Evolutionary conservation across 2,797 vertebrate species (phyloP), one percentile per base, ranked within the genome.

Genomic region (Leuciscus waleckii): DNA sequence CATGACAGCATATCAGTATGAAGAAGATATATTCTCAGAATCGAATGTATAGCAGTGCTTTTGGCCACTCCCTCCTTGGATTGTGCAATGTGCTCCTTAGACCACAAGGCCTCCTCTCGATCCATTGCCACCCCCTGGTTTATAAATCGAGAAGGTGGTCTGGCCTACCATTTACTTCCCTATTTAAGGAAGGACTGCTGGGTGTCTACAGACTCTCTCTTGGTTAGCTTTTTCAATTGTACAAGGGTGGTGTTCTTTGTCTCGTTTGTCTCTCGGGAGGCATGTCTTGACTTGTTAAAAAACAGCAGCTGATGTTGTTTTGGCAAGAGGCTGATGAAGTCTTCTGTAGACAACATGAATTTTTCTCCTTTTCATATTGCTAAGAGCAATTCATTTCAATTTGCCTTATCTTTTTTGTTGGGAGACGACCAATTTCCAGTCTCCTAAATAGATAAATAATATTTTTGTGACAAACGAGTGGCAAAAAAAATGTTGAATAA

Each of bases 221-320:
- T 82, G 41, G 43, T 76, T 65, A 80, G 69, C 54, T 49, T 75
- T 58, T 56, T 37, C 51, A 77, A 8, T 13, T 32, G n/a, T 32
- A 19, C 16, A 67, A 51, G 32, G 73, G 74, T 83, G 61, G 23
- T 13, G 58, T 54, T 51, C 63, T 46, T 81, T 16, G 0, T 81
- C 63, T 78, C 1, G 49, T 19, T 3, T 56, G 46, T 54, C 63
- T 74, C 54, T 46, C 19, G 3, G 63, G n/a, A 85, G 75, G 78
- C 89, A 17, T 89, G 89, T 86, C 70, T 81, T 74, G 84, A 54
- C 86, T 86, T 51, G 87, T 74, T 56, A 61, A 85, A 77, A 69
- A 63, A 65, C 3, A 65, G 32, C 46, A 56, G 63, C 61, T 84
- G 61, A 41, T 84, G 63, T 68, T 84, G 74, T 77, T 68, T 84